These are phyloP conservation scores for Mobula hypostoma DNA, from an alignment of 2,113 vertebrate species.

Conservation along the genomic window DNA sequence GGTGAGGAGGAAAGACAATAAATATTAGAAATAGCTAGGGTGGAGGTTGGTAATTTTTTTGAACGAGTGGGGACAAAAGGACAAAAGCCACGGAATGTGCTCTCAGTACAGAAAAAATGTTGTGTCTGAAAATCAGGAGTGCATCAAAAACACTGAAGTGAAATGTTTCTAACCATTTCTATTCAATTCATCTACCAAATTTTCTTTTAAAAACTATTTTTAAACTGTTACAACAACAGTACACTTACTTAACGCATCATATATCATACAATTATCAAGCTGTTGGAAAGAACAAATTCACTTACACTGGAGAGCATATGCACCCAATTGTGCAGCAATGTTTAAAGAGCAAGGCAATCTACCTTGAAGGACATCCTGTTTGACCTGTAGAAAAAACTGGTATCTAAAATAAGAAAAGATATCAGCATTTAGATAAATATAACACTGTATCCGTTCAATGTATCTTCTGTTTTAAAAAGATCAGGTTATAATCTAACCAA, in stretches of 20 bases:
- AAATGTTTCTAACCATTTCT: background rate
- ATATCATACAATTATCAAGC: background rate
- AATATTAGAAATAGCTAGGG: no score
- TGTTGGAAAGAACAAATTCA: slow-evolving; percentile 34
- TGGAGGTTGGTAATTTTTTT: no score
- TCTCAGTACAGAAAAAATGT: background rate
- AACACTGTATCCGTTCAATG: background rate
- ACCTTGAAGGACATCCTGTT: slow-evolving; percentile 80
- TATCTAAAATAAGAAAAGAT: slow-evolving; percentile 59
- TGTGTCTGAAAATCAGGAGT: background rate
- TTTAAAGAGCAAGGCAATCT: slow-evolving; percentile 66
- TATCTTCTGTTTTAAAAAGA: background rate
- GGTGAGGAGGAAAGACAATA: no score
- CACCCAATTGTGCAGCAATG: slow-evolving; percentile 64
- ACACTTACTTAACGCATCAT: background rate
- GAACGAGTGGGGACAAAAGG: no score
- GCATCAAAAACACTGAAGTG: background rate
- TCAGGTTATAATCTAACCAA: background rate
- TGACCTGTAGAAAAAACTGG: slow-evolving; percentile 83
- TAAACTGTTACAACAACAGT: background rate
- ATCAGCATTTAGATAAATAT: background rate
- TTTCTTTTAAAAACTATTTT: background rate
- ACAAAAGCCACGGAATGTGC: background rate
- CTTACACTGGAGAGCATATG: slow-evolving; percentile 75
- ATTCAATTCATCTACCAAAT: no score